phyloP scores from a whole-genome alignment of 2,797 vertebrate genomes.

The Brotula barbata region DNA sequence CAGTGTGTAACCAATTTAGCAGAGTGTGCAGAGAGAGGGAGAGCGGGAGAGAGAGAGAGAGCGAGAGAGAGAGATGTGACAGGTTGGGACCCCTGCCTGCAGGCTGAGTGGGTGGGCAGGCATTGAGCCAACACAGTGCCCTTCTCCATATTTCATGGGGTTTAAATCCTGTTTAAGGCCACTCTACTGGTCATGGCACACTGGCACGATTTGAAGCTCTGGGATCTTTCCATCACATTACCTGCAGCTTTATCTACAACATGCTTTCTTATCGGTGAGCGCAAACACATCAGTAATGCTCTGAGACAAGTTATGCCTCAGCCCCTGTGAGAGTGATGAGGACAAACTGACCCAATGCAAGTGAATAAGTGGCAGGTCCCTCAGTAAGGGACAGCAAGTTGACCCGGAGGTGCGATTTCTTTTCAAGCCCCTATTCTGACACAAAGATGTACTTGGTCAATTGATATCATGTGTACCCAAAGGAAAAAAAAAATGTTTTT shows the following conservation, averaged over 20 bases:
- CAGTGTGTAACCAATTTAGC: slow-evolving; percentile 63
- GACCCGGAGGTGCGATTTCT: too few species aligned
- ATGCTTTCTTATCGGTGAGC: slow-evolving; percentile 17
- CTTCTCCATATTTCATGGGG: slow-evolving; percentile 70
- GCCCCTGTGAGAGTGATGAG: slow-evolving; percentile 11
- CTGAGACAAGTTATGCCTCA: slow-evolving; percentile 1
- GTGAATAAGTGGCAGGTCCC: too few species aligned
- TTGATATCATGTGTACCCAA: too few species aligned
- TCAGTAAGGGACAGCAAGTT: too few species aligned
- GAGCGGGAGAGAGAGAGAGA: slow-evolving; percentile 7
- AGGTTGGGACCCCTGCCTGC: slow-evolving; percentile 54
- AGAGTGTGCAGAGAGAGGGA: slow-evolving; percentile 38
- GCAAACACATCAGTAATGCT: slow-evolving; percentile 10
- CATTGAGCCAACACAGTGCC: slow-evolving; percentile 61
- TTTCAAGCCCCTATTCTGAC: too few species aligned
- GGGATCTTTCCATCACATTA: slow-evolving; percentile 38
- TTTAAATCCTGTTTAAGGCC: slow-evolving; percentile 62
- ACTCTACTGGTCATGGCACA: slow-evolving; percentile 42
- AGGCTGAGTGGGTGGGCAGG: slow-evolving; percentile 62
- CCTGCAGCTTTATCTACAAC: slow-evolving; percentile 32
- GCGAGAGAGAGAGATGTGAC: slow-evolving; percentile 38
- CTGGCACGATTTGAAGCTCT: slow-evolving; percentile 9
- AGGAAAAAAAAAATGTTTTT: too few species aligned
- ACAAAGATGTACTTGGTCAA: too few species aligned
- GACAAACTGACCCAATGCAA: not conserved